A percentile compares a stretch with the other conserved stretches of the same genome.
Evolutionary conservation across 2,888 invertebrate species (phyloP).

Genomic region (Nasonia oneida): DNA sequence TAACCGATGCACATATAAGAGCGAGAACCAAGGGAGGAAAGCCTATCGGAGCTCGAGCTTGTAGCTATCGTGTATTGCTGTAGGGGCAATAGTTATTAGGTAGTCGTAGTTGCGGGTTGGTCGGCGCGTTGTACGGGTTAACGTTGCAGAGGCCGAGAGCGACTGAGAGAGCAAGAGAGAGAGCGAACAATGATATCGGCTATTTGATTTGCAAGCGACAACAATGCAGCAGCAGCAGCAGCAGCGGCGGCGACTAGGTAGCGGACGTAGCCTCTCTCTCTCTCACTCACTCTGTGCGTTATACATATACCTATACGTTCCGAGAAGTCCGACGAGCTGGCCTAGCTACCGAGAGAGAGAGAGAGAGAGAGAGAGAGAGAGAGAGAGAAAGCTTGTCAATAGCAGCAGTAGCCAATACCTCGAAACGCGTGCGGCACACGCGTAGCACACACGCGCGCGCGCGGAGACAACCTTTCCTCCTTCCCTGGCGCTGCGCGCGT

Average conservation of each 20-base stretch:
- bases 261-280: conserved; percentile 25
- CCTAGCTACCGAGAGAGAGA: background rate
- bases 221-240: conserved; percentile 71
- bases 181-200: conserved; percentile 78
- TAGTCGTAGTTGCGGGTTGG: conserved; percentile 66
- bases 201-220: conserved; percentile 79
- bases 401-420: conserved; percentile 65
- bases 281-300: background rate
- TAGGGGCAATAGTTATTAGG: conserved; percentile 71
- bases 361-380: conserved; percentile 52
- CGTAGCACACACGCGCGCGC: conserved; percentile 28
- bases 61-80: conserved; percentile 63
- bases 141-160: conserved; percentile 67
- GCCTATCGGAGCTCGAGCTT: conserved; percentile 54
- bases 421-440: conserved; percentile 41
- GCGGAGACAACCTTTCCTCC: conserved; percentile 58
- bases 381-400: conserved; percentile 66
- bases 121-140: conserved; percentile 67
- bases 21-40: conserved; percentile 22
- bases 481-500: conserved; percentile 6
- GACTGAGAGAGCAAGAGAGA: conserved; percentile 64
- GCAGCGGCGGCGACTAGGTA: conserved; percentile 17
- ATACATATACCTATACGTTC: conserved; percentile 2
- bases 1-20: conserved; percentile 52
- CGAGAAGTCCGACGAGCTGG: background rate